These are phyloP conservation scores for Tinea semifulvella DNA, from an alignment of 2,888 invertebrate genomes.

Conservation along the genomic window DNA sequence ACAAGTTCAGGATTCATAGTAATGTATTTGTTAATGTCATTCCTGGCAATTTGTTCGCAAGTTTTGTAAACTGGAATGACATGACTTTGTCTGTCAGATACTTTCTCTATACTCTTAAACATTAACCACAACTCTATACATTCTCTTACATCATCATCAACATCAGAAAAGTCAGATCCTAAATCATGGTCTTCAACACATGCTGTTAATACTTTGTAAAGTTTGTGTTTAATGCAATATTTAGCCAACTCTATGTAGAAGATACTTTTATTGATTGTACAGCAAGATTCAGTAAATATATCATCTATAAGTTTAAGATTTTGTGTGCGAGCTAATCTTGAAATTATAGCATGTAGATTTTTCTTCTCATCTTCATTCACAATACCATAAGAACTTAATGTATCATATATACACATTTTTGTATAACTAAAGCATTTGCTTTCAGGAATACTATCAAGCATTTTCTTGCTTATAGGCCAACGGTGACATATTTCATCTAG, in stretches of 20 bases:
- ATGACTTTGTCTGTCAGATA: slow-evolving; percentile 55
- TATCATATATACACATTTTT: slow-evolving; percentile 67
- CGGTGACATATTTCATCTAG: slow-evolving; percentile 60
- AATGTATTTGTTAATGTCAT: slow-evolving; percentile 61
- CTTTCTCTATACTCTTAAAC: slow-evolving; percentile 62
- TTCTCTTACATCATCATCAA: slow-evolving; percentile 53
- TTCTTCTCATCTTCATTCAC: slow-evolving; percentile 67
- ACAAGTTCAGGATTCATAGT: slow-evolving; percentile 66
- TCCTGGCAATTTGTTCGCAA: slow-evolving; percentile 60
- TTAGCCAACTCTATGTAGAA: slow-evolving; percentile 63
- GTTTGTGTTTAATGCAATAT: slow-evolving; percentile 59
- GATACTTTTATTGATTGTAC: slow-evolving; percentile 51
- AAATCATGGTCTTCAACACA: slow-evolving; percentile 57
- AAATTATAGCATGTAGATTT: slow-evolving; percentile 64
- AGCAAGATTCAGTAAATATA: slow-evolving; percentile 60
- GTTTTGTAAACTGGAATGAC: slow-evolving; percentile 64
- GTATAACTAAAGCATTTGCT: slow-evolving; percentile 58
- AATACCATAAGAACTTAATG: slow-evolving; percentile 70
- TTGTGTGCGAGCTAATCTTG: slow-evolving; percentile 67
- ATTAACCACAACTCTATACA: slow-evolving; percentile 61
- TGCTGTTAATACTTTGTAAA: slow-evolving; percentile 60
- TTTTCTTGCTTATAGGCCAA: slow-evolving; percentile 64
- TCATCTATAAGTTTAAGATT: slow-evolving; percentile 61
- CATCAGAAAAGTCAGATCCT: slow-evolving; percentile 43
- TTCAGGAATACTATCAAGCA: slow-evolving; percentile 61